Base-by-base conservation (phyloP, 2,113 vertebrate species). In the Prietella phreatophila region DNA sequence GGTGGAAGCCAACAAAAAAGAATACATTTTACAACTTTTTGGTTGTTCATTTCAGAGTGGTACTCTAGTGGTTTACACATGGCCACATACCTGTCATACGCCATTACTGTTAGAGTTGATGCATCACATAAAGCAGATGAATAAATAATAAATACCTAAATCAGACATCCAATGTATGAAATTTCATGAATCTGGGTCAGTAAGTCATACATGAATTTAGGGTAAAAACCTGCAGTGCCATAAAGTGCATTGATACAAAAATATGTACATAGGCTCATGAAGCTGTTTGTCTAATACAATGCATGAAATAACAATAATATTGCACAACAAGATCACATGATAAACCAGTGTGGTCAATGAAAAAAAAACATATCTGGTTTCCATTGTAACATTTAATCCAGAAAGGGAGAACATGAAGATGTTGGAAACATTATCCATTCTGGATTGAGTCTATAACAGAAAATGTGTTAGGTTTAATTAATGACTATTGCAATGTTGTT, bases 231-330 rank as follows among this genome's bases (percentile, higher is more conserved):
- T 84, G 92, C 88, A 6, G 94, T 93, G 25, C 94, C 94, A 78
- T 88, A 92, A 67, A 94, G 65, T 78, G 91, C 92, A 73, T 91
- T 91, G 17, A 94, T 88, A 82, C 65, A 94, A 83, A 89, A 94
- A 93, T 60, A 93, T 89, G 61, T 94, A 94, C 86, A 90, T 91
- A 1, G 88, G 91, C 82, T 90, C 88, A 60, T 91, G 91, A 63
- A 91, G 88, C 10, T 56, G 50, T 13, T 85, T 88, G 27, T 87
- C 6, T 56, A 60, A 85, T 2, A 85, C 11, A 11, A 91, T 78
- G n/a, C 85, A 88, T 1, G 76, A 30, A 78, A 90, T 83, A 5
- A 90, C 22, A 58, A 33, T 85, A 22, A 91, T 55, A 53, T 90
- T 91, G 33, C 90, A 89, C 9, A 88, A 65, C 3, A 89, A 42